A percentile compares a stretch with the other conserved stretches of the same genome.
phyloP scores from a whole-genome alignment of 2,888 invertebrate genomes.

The Cheilosia soror region DNA sequence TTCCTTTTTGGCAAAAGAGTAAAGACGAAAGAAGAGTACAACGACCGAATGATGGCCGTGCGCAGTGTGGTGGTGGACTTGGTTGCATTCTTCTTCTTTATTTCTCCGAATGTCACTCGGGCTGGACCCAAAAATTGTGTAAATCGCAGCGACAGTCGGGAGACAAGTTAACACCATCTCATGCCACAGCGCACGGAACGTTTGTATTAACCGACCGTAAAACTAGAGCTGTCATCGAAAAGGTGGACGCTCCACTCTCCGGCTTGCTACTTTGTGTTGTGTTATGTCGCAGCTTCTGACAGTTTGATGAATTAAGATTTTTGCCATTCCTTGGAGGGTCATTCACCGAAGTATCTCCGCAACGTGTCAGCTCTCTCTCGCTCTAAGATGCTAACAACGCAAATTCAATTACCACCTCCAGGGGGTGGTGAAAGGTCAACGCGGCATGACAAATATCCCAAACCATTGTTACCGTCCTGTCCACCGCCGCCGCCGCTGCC shows the following conservation, averaged over 20 bases:
- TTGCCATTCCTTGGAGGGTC: slow-evolving; percentile 56
- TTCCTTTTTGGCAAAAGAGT: slow-evolving; percentile 37
- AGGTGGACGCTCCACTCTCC: slow-evolving; percentile 24
- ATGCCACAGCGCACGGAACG: slow-evolving; percentile 63
- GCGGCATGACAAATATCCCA: slow-evolving; percentile 42
- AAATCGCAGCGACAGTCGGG: slow-evolving; percentile 71
- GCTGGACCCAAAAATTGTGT: slow-evolving; percentile 68
- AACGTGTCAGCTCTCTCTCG: neutral
- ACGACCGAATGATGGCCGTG: slow-evolving; percentile 59
- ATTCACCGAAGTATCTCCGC: slow-evolving; percentile 34
- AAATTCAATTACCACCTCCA: slow-evolving; percentile 70
- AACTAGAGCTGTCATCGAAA: slow-evolving; percentile 72
- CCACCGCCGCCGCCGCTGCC: no score
- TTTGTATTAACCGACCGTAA: slow-evolving; percentile 75
- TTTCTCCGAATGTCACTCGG: slow-evolving; percentile 68
- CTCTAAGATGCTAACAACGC: slow-evolving; percentile 40
- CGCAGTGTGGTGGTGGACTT: slow-evolving; percentile 23
- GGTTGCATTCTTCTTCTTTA: slow-evolving; percentile 63
- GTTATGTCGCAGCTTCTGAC: slow-evolving; percentile 65
- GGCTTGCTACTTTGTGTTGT: slow-evolving; percentile 57
- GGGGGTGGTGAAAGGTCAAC: slow-evolving; percentile 47
- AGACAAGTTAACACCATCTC: slow-evolving; percentile 74
- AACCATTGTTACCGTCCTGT: slow-evolving; percentile 49
- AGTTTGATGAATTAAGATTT: slow-evolving; percentile 75
- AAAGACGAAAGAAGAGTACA: slow-evolving; percentile 42